Conservation (phyloP, 2,113 vertebrate genomes). For the Desmodus rotundus region DNA sequence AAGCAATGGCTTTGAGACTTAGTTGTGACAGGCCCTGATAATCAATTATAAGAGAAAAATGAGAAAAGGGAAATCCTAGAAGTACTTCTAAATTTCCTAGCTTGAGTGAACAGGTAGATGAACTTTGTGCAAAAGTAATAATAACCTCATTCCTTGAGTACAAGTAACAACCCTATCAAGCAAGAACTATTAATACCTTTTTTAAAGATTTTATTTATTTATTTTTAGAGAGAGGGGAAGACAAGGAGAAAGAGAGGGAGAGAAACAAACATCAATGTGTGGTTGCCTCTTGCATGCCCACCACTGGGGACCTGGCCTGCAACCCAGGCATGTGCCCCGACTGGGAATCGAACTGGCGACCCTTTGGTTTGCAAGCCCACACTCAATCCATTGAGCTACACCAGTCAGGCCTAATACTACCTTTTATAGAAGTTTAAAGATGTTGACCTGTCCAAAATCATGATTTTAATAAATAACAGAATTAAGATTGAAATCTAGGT, state of each 20-base stretch:
- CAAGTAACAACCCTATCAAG: background rate
- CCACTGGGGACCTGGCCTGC: no score
- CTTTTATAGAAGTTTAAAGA: background rate
- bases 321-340: no score
- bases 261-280: no score
- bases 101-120: background rate
- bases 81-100: conserved; percentile 12
- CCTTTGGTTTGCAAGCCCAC: no score
- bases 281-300: no score
- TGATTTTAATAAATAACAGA: background rate
- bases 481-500: background rate
- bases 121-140: background rate
- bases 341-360: no score
- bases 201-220: no score
- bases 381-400: no score
- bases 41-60: background rate
- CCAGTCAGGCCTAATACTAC: no score
- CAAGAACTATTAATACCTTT: background rate
- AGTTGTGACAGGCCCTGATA: background rate
- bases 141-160: background rate
- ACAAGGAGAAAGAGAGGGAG: no score
- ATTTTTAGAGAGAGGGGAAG: no score
- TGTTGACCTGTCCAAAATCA: background rate
- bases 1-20: background rate
- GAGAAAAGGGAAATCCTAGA: conserved; percentile 11